These are phyloP conservation scores for Takifugu flavidus DNA, from an alignment of 2,113 vertebrate genomes.

Conservation along the genomic window DNA sequence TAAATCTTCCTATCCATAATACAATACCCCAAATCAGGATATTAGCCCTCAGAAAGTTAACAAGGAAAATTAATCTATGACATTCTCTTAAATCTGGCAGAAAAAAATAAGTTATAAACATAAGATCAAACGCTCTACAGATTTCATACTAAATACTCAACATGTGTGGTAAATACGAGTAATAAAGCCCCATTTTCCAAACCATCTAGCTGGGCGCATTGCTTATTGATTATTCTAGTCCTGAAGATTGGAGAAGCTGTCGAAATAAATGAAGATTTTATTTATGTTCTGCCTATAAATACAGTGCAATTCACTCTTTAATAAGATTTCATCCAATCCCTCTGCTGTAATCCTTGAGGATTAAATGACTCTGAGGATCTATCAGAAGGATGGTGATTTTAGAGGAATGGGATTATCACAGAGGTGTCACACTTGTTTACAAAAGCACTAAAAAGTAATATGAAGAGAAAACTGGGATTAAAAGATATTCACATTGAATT, in stretches of 20 bases:
- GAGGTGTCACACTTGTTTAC: constrained; percentile 1
- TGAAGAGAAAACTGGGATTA: background rate
- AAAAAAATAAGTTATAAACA: background rate
- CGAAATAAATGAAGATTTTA: background rate
- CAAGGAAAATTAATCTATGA: no score
- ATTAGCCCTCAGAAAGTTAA: no score
- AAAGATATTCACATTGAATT: background rate
- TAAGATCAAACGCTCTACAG: no score
- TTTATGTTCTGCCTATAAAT: background rate
- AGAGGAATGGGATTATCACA: constrained; percentile 5
- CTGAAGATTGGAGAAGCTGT: background rate
- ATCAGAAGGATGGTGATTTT: background rate
- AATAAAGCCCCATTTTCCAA: constrained; percentile 5
- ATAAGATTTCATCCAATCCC: background rate
- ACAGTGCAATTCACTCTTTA: constrained; percentile 5
- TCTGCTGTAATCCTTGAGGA: constrained; percentile 1
- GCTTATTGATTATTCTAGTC: background rate
- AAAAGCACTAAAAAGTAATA: background rate
- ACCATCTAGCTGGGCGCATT: background rate
- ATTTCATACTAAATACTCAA: constrained; percentile 2
- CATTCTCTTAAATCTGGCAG: no score
- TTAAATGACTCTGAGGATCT: constrained; percentile 1
- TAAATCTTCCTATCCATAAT: no score
- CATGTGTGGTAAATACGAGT: constrained; percentile 1
- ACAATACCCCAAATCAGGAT: no score